Conservation (phyloP, 2,797 vertebrate species). For the Onychomys torridus region DNA sequence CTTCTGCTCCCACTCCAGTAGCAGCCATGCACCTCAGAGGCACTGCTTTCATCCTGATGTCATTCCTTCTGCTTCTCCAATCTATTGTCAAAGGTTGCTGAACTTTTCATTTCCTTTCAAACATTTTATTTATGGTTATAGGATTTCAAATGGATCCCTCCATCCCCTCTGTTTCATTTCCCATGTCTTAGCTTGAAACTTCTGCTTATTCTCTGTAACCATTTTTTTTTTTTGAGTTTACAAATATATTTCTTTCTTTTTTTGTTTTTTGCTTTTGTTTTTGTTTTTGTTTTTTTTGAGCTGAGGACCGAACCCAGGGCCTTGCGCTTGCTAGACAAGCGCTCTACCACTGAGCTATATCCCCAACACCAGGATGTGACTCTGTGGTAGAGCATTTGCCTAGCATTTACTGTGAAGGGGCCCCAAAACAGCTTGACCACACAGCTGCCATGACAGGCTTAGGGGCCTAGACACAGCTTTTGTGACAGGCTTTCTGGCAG, state of each 20-base stretch:
- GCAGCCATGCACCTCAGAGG: not conserved
- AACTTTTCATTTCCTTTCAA: not conserved
- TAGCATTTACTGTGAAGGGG: not conserved
- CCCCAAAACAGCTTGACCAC: no score
- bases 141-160: not conserved
- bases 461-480: no score
- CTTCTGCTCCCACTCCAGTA: no score
- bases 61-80: not conserved
- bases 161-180: not conserved
- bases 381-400: not conserved
- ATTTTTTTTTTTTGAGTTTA: not conserved
- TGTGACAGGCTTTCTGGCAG: no score
- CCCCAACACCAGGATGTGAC: no score
- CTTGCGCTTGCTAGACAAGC: no score
- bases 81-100: not conserved
- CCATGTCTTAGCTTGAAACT: slow-evolving; percentile 19
- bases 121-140: not conserved
- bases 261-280: not conserved
- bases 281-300: no score
- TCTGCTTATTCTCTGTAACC: not conserved
- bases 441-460: no score
- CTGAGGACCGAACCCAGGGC: no score
- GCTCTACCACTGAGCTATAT: no score
- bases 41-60: not conserved
- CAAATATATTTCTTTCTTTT: not conserved